phyloP scores from a whole-genome alignment of 2,888 invertebrate species.

The Tethea ocularis region DNA sequence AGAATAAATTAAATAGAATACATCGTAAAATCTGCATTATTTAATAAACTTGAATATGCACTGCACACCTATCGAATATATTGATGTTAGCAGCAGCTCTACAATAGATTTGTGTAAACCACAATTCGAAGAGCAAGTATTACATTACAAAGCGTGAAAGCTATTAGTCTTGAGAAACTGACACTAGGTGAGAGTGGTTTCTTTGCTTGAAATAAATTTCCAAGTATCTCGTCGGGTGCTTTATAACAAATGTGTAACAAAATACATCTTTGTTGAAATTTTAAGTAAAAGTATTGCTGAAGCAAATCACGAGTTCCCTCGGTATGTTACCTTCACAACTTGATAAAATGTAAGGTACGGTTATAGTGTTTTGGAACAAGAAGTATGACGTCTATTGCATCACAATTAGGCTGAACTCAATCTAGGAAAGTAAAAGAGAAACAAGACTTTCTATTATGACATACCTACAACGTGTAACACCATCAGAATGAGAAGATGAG shows the following conservation, averaged over 20 bases:
- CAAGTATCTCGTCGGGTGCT: not conserved
- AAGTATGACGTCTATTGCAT: constrained; percentile 11
- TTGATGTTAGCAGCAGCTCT: not conserved
- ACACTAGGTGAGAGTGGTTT: constrained; percentile 29
- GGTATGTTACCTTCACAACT: constrained; percentile 13
- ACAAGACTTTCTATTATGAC: constrained; percentile 13
- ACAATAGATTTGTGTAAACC: not conserved
- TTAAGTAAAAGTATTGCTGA: not conserved
- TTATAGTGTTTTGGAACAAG: constrained; percentile 9
- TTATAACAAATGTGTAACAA: not conserved
- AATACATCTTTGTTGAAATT: not conserved
- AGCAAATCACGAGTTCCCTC: constrained; percentile 8
- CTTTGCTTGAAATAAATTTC: constrained; percentile 7
- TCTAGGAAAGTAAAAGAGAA: constrained; percentile 9
- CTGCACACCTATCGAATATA: not conserved
- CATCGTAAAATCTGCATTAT: too few species aligned
- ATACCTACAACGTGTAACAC: constrained; percentile 12
- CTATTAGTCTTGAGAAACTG: constrained; percentile 30
- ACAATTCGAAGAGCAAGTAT: constrained; percentile 20
- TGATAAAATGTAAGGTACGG: constrained; percentile 9
- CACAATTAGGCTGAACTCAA: constrained; percentile 14
- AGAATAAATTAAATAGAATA: too few species aligned
- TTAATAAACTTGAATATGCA: too few species aligned
- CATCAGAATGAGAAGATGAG: constrained; percentile 1
- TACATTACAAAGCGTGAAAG: constrained; percentile 30